Evolutionary conservation across 2,888 invertebrate genomes (phyloP).

Genomic region (Heliconius ethilla): DNA sequence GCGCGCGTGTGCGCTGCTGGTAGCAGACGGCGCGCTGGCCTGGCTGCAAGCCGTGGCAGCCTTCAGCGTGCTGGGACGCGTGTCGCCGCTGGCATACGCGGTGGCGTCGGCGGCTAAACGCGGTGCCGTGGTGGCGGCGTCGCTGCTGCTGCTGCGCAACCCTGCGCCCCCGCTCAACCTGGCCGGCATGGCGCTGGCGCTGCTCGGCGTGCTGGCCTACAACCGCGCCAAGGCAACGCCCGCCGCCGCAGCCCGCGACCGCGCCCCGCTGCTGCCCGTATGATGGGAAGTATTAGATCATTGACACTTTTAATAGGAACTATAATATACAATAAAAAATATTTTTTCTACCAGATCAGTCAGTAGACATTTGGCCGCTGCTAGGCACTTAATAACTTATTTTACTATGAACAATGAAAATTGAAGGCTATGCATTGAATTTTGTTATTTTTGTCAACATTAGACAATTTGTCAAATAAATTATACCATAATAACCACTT

Average conservation of each 20-base stretch:
- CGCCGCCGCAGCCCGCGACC: conserved; percentile 39
- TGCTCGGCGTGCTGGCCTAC: conserved; percentile 94
- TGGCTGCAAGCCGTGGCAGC: conserved; percentile 98
- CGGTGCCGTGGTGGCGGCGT: conserved; percentile 94
- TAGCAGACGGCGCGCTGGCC: conserved; percentile 90
- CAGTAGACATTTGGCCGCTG: background rate
- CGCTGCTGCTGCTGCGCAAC: conserved; percentile 93
- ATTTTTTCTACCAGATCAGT: background rate
- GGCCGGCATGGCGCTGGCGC: conserved; percentile 94
- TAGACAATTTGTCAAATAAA: background rate
- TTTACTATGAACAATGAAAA: background rate
- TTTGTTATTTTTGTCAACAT: background rate
- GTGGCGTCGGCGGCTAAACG: conserved; percentile 97
- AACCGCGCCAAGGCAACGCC: conserved; percentile 80
- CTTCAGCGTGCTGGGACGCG: conserved; percentile 94
- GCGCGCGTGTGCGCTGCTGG: conserved; percentile 55
- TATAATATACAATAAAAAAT: no score
- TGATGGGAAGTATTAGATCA: conserved; percentile 47
- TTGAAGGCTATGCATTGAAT: background rate
- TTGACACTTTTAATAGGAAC: background rate
- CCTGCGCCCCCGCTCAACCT: conserved; percentile 94
- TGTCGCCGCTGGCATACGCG: conserved; percentile 97
- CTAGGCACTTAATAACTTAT: background rate
- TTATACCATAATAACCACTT: background rate
- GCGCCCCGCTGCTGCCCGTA: conserved; percentile 48